A percentile compares a stretch with the other conserved stretches of the same genome.
Conservation (phyloP, 2,888 invertebrate genomes). For the Noctuana brunneofusca region DNA sequence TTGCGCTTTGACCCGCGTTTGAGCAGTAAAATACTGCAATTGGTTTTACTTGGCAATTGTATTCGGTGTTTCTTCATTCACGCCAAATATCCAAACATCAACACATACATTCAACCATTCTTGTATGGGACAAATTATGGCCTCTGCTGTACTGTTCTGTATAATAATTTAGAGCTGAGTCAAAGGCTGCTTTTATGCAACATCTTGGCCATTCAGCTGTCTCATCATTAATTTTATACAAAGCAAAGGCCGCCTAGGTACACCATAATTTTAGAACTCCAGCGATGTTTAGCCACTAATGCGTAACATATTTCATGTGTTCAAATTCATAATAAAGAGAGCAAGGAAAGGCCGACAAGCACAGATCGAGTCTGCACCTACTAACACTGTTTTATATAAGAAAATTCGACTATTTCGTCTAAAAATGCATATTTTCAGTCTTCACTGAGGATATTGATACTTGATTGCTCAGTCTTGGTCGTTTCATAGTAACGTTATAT, state of each 20-base stretch:
- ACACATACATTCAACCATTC: background rate
- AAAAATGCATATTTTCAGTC: slow-evolving; percentile 71
- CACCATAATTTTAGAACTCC: slow-evolving; percentile 39
- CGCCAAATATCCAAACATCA: background rate
- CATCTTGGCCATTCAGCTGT: background rate
- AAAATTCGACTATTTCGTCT: slow-evolving; percentile 62
- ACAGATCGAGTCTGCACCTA: slow-evolving; percentile 40
- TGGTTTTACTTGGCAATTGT: background rate
- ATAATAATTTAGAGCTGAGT: background rate
- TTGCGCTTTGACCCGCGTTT: background rate
- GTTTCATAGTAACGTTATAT: slow-evolving; percentile 27
- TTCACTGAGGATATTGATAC: slow-evolving; percentile 42
- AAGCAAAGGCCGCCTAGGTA: slow-evolving; percentile 14
- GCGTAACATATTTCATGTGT: slow-evolving; percentile 67
- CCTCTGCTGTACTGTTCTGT: background rate
- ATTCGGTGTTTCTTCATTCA: background rate
- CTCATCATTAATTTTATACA: slow-evolving; percentile 6
- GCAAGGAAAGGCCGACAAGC: slow-evolving; percentile 68
- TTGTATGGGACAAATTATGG: background rate
- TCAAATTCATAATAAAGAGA: slow-evolving; percentile 65
- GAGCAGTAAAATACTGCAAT: background rate
- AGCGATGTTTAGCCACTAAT: slow-evolving; percentile 60
- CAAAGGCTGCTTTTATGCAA: background rate
- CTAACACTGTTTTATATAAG: slow-evolving; percentile 44
- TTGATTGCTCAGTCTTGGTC: slow-evolving; percentile 33